These are phyloP conservation scores for Oegoconia quadripuncta DNA, from an alignment of 2,888 invertebrate genomes.

Conservation along the genomic window DNA sequence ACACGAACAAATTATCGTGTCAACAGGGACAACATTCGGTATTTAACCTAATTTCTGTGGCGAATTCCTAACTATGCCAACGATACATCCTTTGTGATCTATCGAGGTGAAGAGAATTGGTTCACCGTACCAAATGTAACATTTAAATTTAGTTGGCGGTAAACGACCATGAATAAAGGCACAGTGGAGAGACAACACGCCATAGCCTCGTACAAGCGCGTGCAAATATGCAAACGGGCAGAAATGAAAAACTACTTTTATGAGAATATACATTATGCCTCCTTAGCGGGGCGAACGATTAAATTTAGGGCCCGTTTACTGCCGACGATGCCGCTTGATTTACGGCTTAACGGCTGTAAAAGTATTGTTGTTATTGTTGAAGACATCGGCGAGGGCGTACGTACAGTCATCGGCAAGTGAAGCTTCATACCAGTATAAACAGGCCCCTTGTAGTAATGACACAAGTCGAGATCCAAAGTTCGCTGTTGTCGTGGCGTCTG, in stretches of 20 bases:
- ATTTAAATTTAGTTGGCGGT: too few relatives aligned
- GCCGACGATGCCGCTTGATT: conserved; percentile 38
- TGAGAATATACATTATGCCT: conserved; percentile 31
- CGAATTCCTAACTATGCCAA: not conserved
- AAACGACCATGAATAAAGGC: too few relatives aligned
- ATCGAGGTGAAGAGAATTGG: too few relatives aligned
- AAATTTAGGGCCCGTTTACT: conserved; percentile 46
- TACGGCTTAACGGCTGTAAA: conserved; percentile 38
- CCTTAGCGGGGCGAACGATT: conserved; percentile 40
- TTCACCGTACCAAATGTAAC: too few relatives aligned
- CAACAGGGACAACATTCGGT: not conserved
- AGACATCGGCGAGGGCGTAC: conserved; percentile 17
- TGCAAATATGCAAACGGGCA: conserved; percentile 19
- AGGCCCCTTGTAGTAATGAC: too few relatives aligned
- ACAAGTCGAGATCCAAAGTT: too few relatives aligned
- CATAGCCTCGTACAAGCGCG: conserved; percentile 16
- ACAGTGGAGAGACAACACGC: conserved; percentile 9
- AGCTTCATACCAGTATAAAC: too few relatives aligned
- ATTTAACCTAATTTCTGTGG: too few relatives aligned
- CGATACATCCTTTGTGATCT: too few relatives aligned
- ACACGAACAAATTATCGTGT: not conserved
- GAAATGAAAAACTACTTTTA: conserved; percentile 43
- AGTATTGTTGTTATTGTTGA: conserved; percentile 24
- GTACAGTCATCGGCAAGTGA: not conserved
- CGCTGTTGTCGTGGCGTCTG: too few relatives aligned